Conservation (phyloP, 2,888 invertebrate genomes). For the Chydorus sphaericus region DNA sequence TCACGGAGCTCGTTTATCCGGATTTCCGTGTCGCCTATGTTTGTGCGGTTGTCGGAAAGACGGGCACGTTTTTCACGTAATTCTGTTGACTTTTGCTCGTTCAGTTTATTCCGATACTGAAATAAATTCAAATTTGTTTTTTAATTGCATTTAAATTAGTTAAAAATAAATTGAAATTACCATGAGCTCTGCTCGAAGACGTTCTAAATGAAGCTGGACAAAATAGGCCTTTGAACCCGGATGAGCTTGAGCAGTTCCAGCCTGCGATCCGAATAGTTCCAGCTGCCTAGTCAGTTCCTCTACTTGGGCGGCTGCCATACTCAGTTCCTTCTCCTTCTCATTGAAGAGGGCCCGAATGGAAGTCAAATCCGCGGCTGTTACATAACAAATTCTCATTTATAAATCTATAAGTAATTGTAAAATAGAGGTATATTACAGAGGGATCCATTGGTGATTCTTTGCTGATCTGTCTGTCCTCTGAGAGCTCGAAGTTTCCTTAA, state of each 20-base stretch:
- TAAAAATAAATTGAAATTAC: slow-evolving; percentile 1
- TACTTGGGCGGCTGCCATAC: slow-evolving; percentile 92
- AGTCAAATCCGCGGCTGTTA: slow-evolving; percentile 79
- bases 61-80: slow-evolving; percentile 78
- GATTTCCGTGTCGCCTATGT: slow-evolving; percentile 81
- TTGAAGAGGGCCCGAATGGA: slow-evolving; percentile 90
- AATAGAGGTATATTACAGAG: slow-evolving; percentile 65
- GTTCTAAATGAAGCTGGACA: slow-evolving; percentile 61
- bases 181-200: slow-evolving; percentile 70
- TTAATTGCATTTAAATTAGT: not conserved
- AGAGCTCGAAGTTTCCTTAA: slow-evolving; percentile 77
- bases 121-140: slow-evolving; percentile 24
- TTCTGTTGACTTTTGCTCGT: slow-evolving; percentile 84
- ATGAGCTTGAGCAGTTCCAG: slow-evolving; percentile 14
- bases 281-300: slow-evolving; percentile 89
- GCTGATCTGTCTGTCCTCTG: slow-evolving; percentile 83
- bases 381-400: not conserved
- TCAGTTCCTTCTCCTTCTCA: slow-evolving; percentile 93
- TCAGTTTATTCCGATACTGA: slow-evolving; percentile 89
- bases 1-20: slow-evolving; percentile 87
- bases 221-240: slow-evolving; percentile 10
- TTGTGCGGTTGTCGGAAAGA: slow-evolving; percentile 73
- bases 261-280: slow-evolving; percentile 53
- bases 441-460: slow-evolving; percentile 77
- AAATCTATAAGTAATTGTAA: not conserved